Evolutionary conservation across 2,888 invertebrate genomes (phyloP).

Genomic region (Hofmannophila pseudospretella): DNA sequence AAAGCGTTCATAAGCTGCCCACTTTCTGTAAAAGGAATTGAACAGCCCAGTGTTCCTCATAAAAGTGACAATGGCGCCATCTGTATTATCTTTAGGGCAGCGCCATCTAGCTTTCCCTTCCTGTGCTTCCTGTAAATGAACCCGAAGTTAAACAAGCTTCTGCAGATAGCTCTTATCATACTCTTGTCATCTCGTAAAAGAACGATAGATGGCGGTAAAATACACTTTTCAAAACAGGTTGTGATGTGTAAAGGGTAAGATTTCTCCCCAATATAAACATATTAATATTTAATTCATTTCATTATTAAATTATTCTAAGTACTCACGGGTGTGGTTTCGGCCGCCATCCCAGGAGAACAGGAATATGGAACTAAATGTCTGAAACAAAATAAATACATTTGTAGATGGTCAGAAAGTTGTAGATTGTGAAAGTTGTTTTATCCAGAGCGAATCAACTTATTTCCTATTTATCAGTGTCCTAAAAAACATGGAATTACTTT

Average conservation of each 20-base stretch:
- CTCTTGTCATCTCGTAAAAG: not conserved
- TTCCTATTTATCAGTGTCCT: too few species aligned
- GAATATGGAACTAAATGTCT: constrained; percentile 53
- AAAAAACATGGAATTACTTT: too few species aligned
- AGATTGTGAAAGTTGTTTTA: not conserved
- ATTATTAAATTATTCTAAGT: constrained; percentile 22
- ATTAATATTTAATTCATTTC: constrained; percentile 11
- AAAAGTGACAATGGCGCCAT: constrained; percentile 3
- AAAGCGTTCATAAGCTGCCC: not conserved
- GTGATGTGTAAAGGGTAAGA: constrained; percentile 35
- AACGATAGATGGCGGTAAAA: constrained; percentile 50
- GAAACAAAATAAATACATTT: constrained; percentile 36
- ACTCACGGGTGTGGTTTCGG: constrained; percentile 67
- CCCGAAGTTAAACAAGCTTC: too few species aligned
- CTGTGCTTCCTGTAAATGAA: not conserved
- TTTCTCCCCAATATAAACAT: constrained; percentile 9
- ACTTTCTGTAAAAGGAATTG: not conserved
- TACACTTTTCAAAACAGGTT: constrained; percentile 27
- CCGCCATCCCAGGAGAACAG: constrained; percentile 42
- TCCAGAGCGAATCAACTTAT: not conserved
- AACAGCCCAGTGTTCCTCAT: not conserved
- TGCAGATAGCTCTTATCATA: too few species aligned
- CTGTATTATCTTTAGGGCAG: constrained; percentile 1
- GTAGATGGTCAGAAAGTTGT: not conserved
- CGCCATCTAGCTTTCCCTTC: constrained; percentile 19